Base-by-base conservation (phyloP, 2,888 invertebrate species). In the Xestia rhomboidea region DNA sequence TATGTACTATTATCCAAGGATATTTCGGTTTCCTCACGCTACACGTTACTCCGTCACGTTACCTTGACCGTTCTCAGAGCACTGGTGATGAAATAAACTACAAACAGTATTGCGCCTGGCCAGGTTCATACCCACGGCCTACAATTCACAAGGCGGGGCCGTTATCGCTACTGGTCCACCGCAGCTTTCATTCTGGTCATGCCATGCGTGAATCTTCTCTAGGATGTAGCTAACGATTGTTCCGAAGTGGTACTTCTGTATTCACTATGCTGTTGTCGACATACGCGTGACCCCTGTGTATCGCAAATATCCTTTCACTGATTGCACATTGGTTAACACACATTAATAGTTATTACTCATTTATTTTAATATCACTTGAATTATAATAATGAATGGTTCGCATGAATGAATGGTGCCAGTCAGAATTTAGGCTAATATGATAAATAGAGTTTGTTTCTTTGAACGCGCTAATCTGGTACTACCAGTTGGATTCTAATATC, bases 261-360 rank as follows among this genome's bases (percentile, higher is more conserved):
- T 24, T 30, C 2, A 34, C 27, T 44, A 11, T 15, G 38, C n/a
- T 30, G 30, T 38, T 21, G n/a, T 18, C 41, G 44, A 5, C 13
- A 71, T 24, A 24, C 38, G 64, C 49, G n/a, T 69, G 77, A 77
- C 77, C 74, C 74, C 72, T 67, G 72, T 74, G 74, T 72, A 72
- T 60, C 21, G 71, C 71, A 77, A 77, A 81, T 85, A 80, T 84
- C 82, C 88, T 86, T 88, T 87, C 86, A 86, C 87, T 78, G 73
- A 57, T 77, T 75, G 73, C 78, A 73, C 74, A 69, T 79, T 70
- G 64, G 66, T 76, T 57, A 78, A 67, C 67, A 68, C 67, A 75
- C 71, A 69, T 76, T 63, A 63, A 73, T 73, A 21, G 38, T 86
- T 66, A 73, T 73, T 72, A 62, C 66, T 64, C 44, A 66, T 73